Evolutionary conservation across 2,888 invertebrate species (phyloP).

Genomic region (Parnassius glacialis): DNA sequence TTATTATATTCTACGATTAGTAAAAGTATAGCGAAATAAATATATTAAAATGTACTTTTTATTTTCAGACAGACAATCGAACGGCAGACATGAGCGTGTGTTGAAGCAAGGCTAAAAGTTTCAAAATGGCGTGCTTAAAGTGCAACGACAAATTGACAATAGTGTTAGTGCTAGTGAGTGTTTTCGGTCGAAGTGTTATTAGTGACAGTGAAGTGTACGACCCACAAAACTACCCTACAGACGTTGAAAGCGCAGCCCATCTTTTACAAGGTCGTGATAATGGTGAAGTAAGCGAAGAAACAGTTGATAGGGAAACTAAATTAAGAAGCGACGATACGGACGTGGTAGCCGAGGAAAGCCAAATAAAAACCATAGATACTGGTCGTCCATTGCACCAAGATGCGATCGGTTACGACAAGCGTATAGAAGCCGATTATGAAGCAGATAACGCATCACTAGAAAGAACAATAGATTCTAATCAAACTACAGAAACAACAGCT

Average conservation of each 20-base stretch:
- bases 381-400: neutral
- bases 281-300: neutral
- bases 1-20: too few species aligned
- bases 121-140: slow-evolving; percentile 9
- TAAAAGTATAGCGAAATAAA: too few species aligned
- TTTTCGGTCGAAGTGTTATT: neutral
- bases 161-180: slow-evolving; percentile 15
- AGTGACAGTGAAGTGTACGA: slow-evolving; percentile 8
- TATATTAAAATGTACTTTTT: neutral
- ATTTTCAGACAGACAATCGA: slow-evolving; percentile 3
- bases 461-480: neutral
- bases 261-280: neutral
- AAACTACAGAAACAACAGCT: slow-evolving; percentile 7
- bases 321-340: neutral
- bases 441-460: neutral
- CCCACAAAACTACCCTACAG: neutral
- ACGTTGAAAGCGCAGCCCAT: neutral
- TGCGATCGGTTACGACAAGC: neutral
- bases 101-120: neutral
- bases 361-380: neutral
- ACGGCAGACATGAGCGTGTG: slow-evolving; percentile 6
- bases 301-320: neutral
- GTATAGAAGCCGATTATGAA: slow-evolving; percentile 1
- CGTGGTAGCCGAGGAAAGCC: neutral
- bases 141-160: slow-evolving; percentile 11